Base-by-base conservation (phyloP, 2,797 vertebrate species). In the Amazona ochrocephala region DNA sequence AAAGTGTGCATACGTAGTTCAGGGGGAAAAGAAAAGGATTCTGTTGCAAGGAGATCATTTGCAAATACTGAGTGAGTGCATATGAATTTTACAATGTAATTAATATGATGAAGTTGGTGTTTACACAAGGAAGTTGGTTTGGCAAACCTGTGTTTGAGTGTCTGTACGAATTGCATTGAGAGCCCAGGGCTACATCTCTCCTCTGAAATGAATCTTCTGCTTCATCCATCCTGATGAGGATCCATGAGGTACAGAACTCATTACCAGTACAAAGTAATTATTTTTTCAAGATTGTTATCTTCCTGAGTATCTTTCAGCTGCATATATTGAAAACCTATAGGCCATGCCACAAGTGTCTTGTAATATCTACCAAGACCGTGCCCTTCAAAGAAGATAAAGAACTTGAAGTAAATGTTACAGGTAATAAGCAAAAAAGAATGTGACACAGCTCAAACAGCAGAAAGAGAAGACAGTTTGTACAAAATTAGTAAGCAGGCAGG, bases 71-170 rank as follows among this genome's bases (percentile, higher is more conserved):
- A 95, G 62, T 0, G 14, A 93, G 65, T 94, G 75, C 39, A 60
- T 89, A 87, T 94, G 94, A 95, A 97, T 97, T 96, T 96, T 95
- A 41, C 24, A 89, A 65, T 70, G 53, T 93, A 92, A 92, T 95
- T 91, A 89, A 66, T 65, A 65, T 65, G 48, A 93, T 91, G 93
- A 92, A 93, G 67, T 89, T 85, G 62, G 34, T 93, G 79, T 93
- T 95, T 95, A 89, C 86, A 83, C 48, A 95, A 50, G 81, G 71
- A 95, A 75, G 89, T 91, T 78, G 11, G 1, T 94, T 91, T 65
- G 68, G 45, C 78, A 91, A 89, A 72, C 1, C 18, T 1, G 1
- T 85, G 47, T 85, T 91, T 94, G 75, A 94, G 34, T 0, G 1
- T 71, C 72, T 54, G 15, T 54, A 68, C 75, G 53, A 79, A 89